Percentiles rank a stretch among this genome's conserved stretches.
These are phyloP conservation scores for Pantala flavescens DNA, from an alignment of 1,140 invertebrate genomes.

Conservation along the genomic window DNA sequence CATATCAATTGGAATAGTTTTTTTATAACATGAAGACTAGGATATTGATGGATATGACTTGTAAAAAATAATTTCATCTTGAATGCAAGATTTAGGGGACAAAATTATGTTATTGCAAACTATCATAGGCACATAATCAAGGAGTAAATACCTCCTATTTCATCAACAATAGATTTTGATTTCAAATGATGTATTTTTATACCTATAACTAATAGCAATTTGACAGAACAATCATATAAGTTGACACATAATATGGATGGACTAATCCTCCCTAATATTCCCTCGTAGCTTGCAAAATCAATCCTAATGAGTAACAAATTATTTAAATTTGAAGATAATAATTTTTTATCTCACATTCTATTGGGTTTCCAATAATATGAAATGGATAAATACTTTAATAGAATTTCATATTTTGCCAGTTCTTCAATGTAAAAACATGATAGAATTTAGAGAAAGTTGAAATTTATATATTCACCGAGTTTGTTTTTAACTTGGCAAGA, in stretches of 20 bases:
- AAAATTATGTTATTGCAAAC: neutral
- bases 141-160: neutral
- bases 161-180: neutral
- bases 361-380: too few species aligned
- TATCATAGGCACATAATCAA: neutral
- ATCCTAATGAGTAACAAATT: too few species aligned
- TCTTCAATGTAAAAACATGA: too few species aligned
- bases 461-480: too few species aligned
- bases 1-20: too few species aligned
- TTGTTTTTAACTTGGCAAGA: neutral
- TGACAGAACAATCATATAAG: neutral
- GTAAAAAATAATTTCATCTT: slow-evolving; percentile 8
- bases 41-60: neutral
- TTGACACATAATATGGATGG: neutral
- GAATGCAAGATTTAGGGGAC: neutral
- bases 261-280: neutral
- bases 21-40: too few species aligned
- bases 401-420: too few species aligned
- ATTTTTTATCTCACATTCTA: too few species aligned
- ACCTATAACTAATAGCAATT: neutral
- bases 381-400: too few species aligned
- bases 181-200: neutral
- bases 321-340: too few species aligned
- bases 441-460: too few species aligned
- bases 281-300: too few species aligned